A percentile compares a stretch with the other conserved stretches of the same genome.
Evolutionary conservation across 1,140 invertebrate species (phyloP).

Genomic region (Tetragnatha versicolor): DNA sequence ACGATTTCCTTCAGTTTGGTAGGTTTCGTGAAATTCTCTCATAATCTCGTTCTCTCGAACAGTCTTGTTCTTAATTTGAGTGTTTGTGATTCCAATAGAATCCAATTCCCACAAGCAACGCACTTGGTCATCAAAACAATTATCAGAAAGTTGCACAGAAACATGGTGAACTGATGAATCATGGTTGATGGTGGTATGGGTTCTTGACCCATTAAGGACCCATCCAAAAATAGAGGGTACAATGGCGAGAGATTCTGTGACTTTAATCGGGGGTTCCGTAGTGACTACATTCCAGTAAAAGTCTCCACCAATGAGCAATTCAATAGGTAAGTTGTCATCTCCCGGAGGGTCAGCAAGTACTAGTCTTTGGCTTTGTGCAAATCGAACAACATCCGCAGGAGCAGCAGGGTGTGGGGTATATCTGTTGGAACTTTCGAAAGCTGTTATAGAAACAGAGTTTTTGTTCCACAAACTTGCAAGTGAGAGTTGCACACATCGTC

Average conservation of each 20-base stretch:
- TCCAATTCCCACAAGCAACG: neutral
- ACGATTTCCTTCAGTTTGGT: conserved; percentile 11
- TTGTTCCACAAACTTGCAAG: conserved; percentile 17
- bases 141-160: neutral
- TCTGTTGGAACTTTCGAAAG: conserved; percentile 7
- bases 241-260: conserved; percentile 4
- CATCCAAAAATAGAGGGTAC: conserved; percentile 28
- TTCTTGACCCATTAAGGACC: conserved; percentile 20
- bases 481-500: conserved; percentile 8
- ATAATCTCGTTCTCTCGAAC: neutral
- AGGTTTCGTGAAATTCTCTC: conserved; percentile 1
- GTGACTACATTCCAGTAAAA: neutral
- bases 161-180: conserved; percentile 1
- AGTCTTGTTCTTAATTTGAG: conserved; percentile 6
- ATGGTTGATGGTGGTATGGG: neutral
- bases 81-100: neutral
- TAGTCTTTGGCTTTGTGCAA: neutral
- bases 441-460: neutral
- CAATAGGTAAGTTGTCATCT: neutral
- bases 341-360: neutral
- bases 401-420: neutral
- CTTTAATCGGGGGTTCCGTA: conserved; percentile 4
- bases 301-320: conserved; percentile 18
- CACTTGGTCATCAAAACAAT: conserved; percentile 6
- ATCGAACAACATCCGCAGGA: neutral